These are phyloP conservation scores for Anneissia japonica DNA, from an alignment of 35 echinoderm and acorn worm genomes.

Conservation along the genomic window DNA sequence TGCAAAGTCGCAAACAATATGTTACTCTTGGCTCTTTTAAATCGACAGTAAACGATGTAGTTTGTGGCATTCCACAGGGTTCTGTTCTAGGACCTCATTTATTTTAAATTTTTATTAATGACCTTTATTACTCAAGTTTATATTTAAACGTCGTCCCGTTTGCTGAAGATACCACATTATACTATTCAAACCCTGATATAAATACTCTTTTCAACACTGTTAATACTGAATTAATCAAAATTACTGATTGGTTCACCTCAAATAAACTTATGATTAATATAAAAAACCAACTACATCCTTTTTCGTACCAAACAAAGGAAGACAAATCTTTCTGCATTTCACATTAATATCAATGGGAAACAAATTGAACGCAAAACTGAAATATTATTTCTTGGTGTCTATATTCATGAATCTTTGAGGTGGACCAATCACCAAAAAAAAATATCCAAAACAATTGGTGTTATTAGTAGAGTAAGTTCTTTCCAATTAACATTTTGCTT, in stretches of 20 bases:
- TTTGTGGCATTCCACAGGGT: neutral
- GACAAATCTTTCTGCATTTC: no score
- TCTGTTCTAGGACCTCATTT: neutral
- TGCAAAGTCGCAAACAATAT: no score
- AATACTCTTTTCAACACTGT: neutral
- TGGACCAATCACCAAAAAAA: neutral
- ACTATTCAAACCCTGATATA: neutral
- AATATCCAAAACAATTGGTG: neutral
- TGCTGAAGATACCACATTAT: slow-evolving; percentile 1
- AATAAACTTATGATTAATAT: slow-evolving; percentile 1
- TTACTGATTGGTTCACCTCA: neutral
- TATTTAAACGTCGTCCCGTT: neutral
- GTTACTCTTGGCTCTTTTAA: no score
- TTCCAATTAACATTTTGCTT: neutral
- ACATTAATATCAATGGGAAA: neutral
- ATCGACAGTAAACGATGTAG: no score
- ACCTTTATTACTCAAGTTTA: neutral
- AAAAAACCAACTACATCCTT: neutral
- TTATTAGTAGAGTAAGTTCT: neutral
- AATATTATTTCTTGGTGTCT: neutral
- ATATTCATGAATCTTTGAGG: neutral
- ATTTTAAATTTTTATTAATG: neutral
- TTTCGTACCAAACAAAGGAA: no score
- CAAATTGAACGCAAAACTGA: neutral
- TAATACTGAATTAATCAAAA: neutral